Evolutionary conservation across 2,113 vertebrate genomes (phyloP), one percentile per base, ranked within the genome.

Genomic region (Catharus fuscescens): DNA sequence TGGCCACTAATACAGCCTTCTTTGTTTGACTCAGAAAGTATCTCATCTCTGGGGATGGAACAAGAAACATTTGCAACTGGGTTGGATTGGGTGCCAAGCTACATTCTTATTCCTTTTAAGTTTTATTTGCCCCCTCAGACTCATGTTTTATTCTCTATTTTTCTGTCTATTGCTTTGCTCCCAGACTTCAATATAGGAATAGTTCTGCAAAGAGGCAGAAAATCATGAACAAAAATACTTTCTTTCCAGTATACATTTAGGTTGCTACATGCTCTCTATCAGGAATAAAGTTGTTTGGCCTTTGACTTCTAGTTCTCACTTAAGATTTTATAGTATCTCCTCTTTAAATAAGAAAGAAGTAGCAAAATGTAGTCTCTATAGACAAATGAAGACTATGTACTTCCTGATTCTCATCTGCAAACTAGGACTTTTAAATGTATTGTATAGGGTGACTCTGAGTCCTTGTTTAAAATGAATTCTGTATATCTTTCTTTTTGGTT

Each of bases 1-100:
- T 83, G 20, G 6, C 17, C 18, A 25, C 4, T 7, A 40, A 42
- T 5, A 60, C 2, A 1, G 2, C n/a, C 8, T 28, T 88, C 28
- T 70, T 76, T 23, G 2, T 56, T 42, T 38, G 4, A 45, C 38
- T 4, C 13, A 38, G 66, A 88, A 72, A 86, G 67, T 6, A 23
- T 56, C 14, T 80, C 3, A 15, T 8, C 14, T 64, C 32, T 36
- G 14, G 13, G 10, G 82, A 69, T 8, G 5, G 18, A 70, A 44
- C 1, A 69, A 12, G 42, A 62, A 85, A 29, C 2, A 18, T 59
- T 45, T 64, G 8, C 9, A 2, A 2, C 5, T 45, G 9, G 38
- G 29, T 59, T 40, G 6, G 5, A 32, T 12, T 44, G 1, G 1
- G 5, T 70, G 8, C 5, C 17, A 74, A 44, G 11, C 1, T 70